phyloP scores from a whole-genome alignment of 2,888 invertebrate genomes.

The Phengaris arion region DNA sequence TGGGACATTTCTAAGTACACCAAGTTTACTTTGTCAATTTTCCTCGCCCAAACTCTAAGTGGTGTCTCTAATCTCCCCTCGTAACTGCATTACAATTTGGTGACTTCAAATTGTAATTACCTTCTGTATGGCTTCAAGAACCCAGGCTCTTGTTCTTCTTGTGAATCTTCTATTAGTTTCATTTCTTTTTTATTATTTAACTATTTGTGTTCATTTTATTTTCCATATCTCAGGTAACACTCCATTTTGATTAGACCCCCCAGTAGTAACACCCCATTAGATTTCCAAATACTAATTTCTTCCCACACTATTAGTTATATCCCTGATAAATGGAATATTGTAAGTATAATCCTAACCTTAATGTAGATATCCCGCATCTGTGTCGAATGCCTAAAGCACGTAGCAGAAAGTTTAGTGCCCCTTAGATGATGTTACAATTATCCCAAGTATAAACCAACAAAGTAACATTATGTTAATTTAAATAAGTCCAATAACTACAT shows the following conservation, averaged over 20 bases:
- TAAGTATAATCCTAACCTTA: background rate
- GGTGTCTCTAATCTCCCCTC: constrained; percentile 79
- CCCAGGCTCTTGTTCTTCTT: constrained; percentile 76
- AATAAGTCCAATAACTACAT: background rate
- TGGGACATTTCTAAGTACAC: constrained; percentile 45
- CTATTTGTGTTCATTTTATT: constrained; percentile 39
- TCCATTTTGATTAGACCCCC: background rate
- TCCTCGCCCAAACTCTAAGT: constrained; percentile 53
- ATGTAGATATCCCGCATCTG: constrained; percentile 15
- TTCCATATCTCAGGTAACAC: constrained; percentile 24
- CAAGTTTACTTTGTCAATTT: constrained; percentile 52
- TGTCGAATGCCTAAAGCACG: constrained; percentile 7
- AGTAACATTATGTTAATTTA: background rate
- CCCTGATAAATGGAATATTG: background rate
- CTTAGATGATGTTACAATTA: background rate
- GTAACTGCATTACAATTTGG: constrained; percentile 80
- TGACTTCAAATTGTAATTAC: constrained; percentile 79
- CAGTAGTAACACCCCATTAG: no score
- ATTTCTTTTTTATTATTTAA: constrained; percentile 37
- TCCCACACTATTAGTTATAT: background rate
- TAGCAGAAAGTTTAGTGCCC: constrained; percentile 6
- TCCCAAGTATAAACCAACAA: background rate
- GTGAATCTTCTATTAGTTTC: constrained; percentile 52
- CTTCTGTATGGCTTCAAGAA: constrained; percentile 74
- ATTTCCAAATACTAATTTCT: background rate